Base-by-base conservation (phyloP, 2,888 invertebrate species). In the Metopia argyrocephala region DNA sequence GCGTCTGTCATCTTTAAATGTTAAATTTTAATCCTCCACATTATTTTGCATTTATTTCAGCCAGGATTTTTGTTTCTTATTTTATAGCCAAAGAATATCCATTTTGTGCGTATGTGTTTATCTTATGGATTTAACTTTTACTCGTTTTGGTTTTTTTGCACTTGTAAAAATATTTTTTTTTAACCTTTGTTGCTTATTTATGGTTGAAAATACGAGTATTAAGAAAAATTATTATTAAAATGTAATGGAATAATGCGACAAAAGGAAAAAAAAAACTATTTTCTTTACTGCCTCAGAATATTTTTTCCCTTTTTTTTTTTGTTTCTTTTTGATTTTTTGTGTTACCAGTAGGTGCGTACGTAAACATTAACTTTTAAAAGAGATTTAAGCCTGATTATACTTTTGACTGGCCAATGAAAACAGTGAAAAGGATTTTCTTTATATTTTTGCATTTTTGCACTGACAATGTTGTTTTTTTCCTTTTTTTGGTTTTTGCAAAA, bases 361-460 rank as follows among this genome's bases (percentile, higher is more conserved):
- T 87, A 89, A 88, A 89, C 87, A 90, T 89, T 90, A 89, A 90
- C 89, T 90, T 88, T 89, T 87, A 86, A 90, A 90, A 89, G 87
- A 87, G 86, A 88, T 87, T 87, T 89, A 89, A 90, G 87, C 87
- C 89, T 85, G 89, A 89, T 89, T 89, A 89, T 89, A 90, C 88
- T 86, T 86, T 87, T 79, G 82, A 65, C 79, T 78, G 75, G 76
- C 59, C 48, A 48, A 52, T 52, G 38, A 52, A 73, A 66, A 54
- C 64, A 64, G 45, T 50, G 5, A 23, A 45, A 45, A 61, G 54
- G 27, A 59, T 50, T 73, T 74, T 73, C 69, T 9, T 38, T 38
- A 38, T 38, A 74, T 73, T 73, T 18, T 21, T 57, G 61, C 45
- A 69, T 76, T 21, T 23, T 20, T 65, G 61, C 48, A 69, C 65